Evolutionary conservation across 30 jellyfish, hydroid and myxozoan genomes (phyloP).

Genomic region (Cassiopea xamachana): DNA sequence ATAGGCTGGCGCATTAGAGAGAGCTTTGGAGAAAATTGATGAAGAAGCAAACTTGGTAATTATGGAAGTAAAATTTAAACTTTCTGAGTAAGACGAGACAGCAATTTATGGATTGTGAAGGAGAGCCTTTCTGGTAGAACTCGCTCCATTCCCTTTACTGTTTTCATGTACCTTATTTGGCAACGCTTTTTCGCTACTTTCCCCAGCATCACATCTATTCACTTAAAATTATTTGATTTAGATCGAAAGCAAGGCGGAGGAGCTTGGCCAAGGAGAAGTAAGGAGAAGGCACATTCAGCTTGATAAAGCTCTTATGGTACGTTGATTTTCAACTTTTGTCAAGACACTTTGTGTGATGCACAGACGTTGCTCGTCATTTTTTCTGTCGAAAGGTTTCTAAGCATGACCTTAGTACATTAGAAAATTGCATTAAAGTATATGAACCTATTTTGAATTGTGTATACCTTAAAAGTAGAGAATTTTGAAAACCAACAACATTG

Average conservation of each 20-base stretch:
- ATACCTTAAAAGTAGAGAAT: too few species aligned
- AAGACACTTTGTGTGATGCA: background rate
- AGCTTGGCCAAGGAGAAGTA: slow-evolving; percentile 53
- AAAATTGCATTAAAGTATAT: too few species aligned
- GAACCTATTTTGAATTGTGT: too few species aligned
- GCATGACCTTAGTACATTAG: too few species aligned
- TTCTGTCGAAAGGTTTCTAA: background rate
- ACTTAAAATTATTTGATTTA: background rate
- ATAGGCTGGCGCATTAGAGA: slow-evolving; percentile 57
- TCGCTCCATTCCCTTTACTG: too few species aligned
- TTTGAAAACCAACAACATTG: too few species aligned
- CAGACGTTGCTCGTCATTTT: background rate
- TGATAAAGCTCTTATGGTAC: slow-evolving; percentile 78
- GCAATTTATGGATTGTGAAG: too few species aligned
- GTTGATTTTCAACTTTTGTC: background rate
- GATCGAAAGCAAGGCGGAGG: slow-evolving; percentile 64
- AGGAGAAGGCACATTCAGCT: slow-evolving; percentile 70
- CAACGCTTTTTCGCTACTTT: too few species aligned
- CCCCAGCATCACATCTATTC: background rate
- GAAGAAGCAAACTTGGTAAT: slow-evolving; percentile 56
- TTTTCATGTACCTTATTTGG: too few species aligned
- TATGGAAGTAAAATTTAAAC: background rate
- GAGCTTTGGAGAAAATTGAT: slow-evolving; percentile 62
- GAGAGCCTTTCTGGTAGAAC: too few species aligned
- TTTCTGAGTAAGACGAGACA: too few species aligned